Percentiles rank a stretch among this genome's conserved stretches.
Conservation (phyloP, 1,140 invertebrate species). For the Lasaia peninsularis region DNA sequence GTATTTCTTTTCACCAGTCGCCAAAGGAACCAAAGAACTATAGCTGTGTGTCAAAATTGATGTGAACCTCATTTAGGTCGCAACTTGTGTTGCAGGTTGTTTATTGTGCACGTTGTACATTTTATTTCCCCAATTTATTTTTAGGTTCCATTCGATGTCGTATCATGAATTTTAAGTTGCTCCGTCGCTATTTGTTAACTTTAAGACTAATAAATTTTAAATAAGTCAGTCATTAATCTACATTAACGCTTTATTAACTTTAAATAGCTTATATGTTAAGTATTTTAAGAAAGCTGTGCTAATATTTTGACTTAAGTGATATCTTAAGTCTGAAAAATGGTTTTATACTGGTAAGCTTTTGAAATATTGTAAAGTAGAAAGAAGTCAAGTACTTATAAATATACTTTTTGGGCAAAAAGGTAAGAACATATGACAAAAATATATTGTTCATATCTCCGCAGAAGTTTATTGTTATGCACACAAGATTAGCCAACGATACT, state of each 20-base stretch:
- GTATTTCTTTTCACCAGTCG: too few relatives aligned
- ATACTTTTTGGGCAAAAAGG: too few relatives aligned
- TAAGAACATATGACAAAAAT: too few relatives aligned
- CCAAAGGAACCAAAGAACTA: too few relatives aligned
- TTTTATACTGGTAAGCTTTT: neutral
- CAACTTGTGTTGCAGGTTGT: neutral
- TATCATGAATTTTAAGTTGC: conserved; percentile 12
- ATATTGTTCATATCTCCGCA: neutral
- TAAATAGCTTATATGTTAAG: neutral
- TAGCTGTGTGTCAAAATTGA: neutral
- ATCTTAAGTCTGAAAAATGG: neutral
- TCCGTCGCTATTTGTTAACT: conserved; percentile 4
- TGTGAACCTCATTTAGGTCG: neutral
- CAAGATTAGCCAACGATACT: too few relatives aligned
- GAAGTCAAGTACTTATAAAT: neutral
- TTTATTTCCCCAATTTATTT: conserved; percentile 10
- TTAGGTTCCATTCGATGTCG: conserved; percentile 3
- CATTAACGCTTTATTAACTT: conserved; percentile 3
- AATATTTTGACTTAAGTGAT: neutral
- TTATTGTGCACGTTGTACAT: neutral
- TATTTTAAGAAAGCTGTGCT: conserved; percentile 1
- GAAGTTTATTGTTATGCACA: too few relatives aligned
- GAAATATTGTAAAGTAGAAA: neutral
- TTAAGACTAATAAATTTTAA: conserved; percentile 8
- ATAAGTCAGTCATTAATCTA: conserved; percentile 1